Percentiles rank a stretch among this genome's conserved stretches.
phyloP scores from a whole-genome alignment of 35 echinoderm and acorn worm genomes.

The Lytechinus pictus region DNA sequence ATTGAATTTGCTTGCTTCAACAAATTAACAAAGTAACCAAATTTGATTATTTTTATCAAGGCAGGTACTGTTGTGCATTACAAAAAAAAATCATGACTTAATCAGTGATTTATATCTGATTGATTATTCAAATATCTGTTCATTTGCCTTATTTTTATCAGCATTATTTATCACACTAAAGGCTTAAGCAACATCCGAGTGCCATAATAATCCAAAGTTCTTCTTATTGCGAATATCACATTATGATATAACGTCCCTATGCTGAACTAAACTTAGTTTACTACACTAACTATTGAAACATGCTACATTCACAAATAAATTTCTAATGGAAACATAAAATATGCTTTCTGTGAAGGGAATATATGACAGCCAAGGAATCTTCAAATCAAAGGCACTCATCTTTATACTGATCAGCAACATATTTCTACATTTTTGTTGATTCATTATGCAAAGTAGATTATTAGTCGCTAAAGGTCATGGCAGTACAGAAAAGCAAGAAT shows the following conservation, averaged over 20 bases:
- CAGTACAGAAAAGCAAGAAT: background rate
- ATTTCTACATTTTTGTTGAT: background rate
- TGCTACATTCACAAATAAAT: background rate
- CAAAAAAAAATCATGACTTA: background rate
- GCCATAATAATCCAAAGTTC: too few species aligned
- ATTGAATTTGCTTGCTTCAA: background rate
- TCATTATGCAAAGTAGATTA: too few species aligned
- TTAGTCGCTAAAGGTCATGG: background rate
- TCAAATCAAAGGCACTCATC: background rate
- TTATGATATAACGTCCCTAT: too few species aligned
- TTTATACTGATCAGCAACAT: background rate
- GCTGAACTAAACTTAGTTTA: too few species aligned
- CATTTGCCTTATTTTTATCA: background rate
- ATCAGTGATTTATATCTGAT: background rate
- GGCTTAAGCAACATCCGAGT: background rate
- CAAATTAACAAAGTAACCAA: background rate
- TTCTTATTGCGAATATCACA: too few species aligned
- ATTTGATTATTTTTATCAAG: background rate
- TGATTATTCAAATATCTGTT: background rate
- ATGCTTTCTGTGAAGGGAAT: background rate
- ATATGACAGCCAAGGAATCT: background rate
- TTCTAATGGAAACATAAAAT: background rate
- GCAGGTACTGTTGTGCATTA: background rate
- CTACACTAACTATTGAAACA: background rate
- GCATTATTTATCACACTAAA: background rate